Conservation (phyloP, 2,888 invertebrate species). For the Eristalinus aeneus region DNA sequence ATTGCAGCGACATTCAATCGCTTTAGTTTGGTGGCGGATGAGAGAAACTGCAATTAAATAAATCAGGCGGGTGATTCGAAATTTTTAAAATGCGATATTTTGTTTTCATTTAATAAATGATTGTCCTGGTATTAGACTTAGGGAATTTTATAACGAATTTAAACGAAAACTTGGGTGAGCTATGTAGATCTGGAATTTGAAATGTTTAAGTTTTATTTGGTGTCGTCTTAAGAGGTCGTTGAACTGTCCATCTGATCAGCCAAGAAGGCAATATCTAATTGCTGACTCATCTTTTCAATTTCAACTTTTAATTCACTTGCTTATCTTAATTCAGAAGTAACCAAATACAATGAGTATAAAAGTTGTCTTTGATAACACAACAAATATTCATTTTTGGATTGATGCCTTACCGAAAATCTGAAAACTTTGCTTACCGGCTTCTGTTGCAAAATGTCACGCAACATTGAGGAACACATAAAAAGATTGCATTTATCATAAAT, state of each 20-base stretch:
- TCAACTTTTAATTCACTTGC: not conserved
- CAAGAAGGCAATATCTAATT: not conserved
- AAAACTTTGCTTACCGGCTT: too few species aligned
- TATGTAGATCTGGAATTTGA: too few species aligned
- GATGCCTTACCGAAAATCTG: too few species aligned
- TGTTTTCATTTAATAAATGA: not conserved
- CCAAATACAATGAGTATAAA: not conserved
- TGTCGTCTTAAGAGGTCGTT: not conserved
- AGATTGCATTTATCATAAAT: not conserved
- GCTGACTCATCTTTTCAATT: not conserved
- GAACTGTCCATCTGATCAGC: not conserved
- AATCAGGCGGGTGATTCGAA: constrained; percentile 55
- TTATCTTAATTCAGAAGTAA: not conserved
- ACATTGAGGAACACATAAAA: too few species aligned
- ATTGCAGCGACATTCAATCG: constrained; percentile 14
- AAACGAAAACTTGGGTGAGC: not conserved
- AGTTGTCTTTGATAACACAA: not conserved
- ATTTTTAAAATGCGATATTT: not conserved
- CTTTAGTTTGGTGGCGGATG: constrained; percentile 22
- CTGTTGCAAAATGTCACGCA: too few species aligned
- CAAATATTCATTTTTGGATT: not conserved
- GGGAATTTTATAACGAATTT: not conserved
- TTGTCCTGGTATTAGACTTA: not conserved
- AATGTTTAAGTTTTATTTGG: too few species aligned
- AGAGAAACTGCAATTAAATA: constrained; percentile 30